phyloP scores from a whole-genome alignment of 2,113 vertebrate genomes.

The Ptyas mucosa region DNA sequence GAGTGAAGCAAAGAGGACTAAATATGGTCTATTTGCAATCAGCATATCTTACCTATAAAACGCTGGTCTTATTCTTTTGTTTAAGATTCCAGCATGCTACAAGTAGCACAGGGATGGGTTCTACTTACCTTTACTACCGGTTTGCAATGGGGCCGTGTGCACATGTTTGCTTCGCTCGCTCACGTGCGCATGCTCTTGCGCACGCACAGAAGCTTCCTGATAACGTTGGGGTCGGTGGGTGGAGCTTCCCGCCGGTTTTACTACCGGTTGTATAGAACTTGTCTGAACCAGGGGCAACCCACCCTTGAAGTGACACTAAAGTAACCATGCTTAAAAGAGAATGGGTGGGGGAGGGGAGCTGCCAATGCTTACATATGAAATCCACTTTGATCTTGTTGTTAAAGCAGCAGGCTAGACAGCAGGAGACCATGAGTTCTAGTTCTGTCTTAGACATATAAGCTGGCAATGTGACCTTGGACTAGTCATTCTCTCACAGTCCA shows the following conservation, averaged over 20 bases:
- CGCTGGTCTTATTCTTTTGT: not conserved
- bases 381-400: not conserved
- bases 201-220: no score
- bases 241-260: no score
- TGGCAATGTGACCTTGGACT: not conserved
- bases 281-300: no score
- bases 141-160: no score
- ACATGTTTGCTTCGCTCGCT: no score
- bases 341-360: not conserved
- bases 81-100: not conserved
- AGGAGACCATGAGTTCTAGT: not conserved
- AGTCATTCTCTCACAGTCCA: not conserved
- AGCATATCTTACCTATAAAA: not conserved
- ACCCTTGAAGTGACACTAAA: not conserved
- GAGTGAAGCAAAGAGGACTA: not conserved
- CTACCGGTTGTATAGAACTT: no score
- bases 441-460: not conserved
- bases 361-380: not conserved
- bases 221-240: no score
- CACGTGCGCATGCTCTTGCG: no score
- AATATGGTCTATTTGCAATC: not conserved
- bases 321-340: not conserved
- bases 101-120: not conserved
- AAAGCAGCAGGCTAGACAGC: not conserved
- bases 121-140: no score